Conservation (phyloP, 2,797 vertebrate species). For the Ctenopoma kingsleyae region DNA sequence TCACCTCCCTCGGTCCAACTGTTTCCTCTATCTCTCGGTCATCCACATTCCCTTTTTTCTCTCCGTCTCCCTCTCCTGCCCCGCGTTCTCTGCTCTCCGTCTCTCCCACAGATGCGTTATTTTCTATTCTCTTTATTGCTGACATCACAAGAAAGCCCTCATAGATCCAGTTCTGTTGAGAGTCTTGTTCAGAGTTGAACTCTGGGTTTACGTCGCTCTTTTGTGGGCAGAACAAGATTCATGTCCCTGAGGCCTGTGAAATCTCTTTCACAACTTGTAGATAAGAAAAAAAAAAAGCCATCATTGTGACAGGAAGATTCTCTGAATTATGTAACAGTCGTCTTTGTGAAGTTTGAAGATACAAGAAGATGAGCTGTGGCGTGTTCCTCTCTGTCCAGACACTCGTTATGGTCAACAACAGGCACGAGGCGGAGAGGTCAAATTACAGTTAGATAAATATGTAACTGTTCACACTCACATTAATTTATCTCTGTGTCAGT, state of each 20-base stretch:
- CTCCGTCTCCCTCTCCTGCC: neutral
- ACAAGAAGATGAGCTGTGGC: neutral
- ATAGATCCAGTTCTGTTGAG: constrained; percentile 3
- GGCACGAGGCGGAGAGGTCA: neutral
- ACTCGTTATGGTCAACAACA: neutral
- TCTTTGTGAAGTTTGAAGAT: constrained; percentile 22
- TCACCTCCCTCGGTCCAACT: constrained; percentile 39
- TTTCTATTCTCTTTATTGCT: constrained; percentile 50
- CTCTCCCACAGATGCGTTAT: constrained; percentile 11
- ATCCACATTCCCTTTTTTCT: constrained; percentile 1
- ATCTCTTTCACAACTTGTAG: constrained; percentile 23
- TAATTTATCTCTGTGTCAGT: neutral
- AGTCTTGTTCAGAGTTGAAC: constrained; percentile 29
- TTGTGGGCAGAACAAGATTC: constrained; percentile 8
- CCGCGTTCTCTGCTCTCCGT: neutral
- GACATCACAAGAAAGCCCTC: constrained; percentile 43
- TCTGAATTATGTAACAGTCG: constrained; percentile 8
- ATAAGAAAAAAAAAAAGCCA: constrained; percentile 7
- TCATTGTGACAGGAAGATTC: constrained; percentile 17
- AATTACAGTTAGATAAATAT: neutral
- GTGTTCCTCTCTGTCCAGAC: neutral
- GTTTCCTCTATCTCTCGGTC: constrained; percentile 8
- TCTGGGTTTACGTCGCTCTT: constrained; percentile 18
- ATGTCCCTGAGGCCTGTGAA: constrained; percentile 14
- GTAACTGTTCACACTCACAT: neutral